Evolutionary conservation across 2,113 vertebrate genomes (phyloP).

Genomic region (Pituophis catenifer): DNA sequence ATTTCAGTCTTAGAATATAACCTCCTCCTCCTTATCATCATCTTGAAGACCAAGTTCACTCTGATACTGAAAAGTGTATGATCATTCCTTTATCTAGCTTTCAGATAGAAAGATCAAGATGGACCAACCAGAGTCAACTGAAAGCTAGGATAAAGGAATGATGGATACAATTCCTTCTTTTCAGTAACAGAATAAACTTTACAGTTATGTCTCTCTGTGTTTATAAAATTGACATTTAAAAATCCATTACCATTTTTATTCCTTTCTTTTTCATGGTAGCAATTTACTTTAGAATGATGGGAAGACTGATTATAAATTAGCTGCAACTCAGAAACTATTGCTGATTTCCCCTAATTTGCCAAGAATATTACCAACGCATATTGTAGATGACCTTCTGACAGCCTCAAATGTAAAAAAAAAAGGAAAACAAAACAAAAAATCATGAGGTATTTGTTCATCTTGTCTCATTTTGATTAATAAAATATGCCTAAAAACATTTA

Average conservation of each 20-base stretch:
- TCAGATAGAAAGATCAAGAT: background rate
- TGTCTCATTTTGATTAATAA: background rate
- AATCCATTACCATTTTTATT: background rate
- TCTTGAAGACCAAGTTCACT: background rate
- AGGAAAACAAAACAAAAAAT: background rate
- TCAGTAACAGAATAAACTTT: background rate
- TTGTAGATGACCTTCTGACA: background rate
- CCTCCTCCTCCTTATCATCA: background rate
- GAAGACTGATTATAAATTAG: background rate
- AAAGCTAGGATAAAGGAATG: background rate
- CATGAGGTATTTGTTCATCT: background rate
- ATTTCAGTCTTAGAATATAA: background rate
- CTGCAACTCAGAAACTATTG: background rate
- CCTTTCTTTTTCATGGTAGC: background rate
- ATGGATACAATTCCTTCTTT: background rate
- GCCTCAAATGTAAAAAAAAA: background rate
- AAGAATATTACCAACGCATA: background rate
- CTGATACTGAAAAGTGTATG: background rate
- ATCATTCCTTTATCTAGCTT: background rate
- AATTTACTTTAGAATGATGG: background rate
- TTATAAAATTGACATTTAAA: background rate
- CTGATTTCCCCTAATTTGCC: background rate
- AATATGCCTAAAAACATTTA: background rate
- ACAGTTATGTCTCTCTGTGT: background rate
- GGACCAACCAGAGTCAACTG: background rate